Base-by-base conservation (phyloP, 35 echinoderm and acorn worm species). In the Heliocidaris tuberculata region DNA sequence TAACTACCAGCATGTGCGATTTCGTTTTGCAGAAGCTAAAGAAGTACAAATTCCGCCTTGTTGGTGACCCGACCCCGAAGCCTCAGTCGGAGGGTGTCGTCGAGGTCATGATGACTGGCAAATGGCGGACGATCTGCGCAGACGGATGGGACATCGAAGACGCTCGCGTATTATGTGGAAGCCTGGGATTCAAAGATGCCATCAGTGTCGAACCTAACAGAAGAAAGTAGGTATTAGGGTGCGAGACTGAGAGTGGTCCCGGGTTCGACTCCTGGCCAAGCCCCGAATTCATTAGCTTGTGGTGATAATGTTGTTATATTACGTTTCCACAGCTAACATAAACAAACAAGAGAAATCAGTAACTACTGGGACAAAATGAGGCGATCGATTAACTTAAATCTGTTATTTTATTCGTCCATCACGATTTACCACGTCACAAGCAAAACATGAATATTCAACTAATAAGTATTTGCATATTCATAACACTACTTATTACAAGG, bases 71-170 rank as follows among this genome's bases (percentile, higher is more conserved):
- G n/a, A 96, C 93, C 13, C 94, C 94, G 7, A 42, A 97, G 13
- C 98, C 98, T n/a, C 87, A 88, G 48, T 97, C 96, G 29, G 96
- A 97, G 60, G 98, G 98, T 29, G 87, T 97, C 27, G 94, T 97
- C 2, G 98, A 99, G 59, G 85, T 99, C 42, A 86, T 94, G 24
- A 85, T 93, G 85, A 48, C 93, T 15, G 48, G 95, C 2, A 97
- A 95, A 96, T 99, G 98, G 98, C 50, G 97, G 30, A 96, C 97
- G 9, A 96, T 97, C 15, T 99, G 98, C 59, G 59, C 94, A 31
- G 98, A 99, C 42, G 97, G 86, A 4, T 99, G 98, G 98, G 97
- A 99, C 86, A 90, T 97, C 6, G 31, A 92, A 4, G 98, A 97
- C 47, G 93, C 91, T 13, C 93, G 94, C 27, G 98, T 99, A 7